Percentiles rank a stretch among this genome's conserved stretches.
Conservation (phyloP, 2,797 vertebrate genomes). For the Myotis findleyi region DNA sequence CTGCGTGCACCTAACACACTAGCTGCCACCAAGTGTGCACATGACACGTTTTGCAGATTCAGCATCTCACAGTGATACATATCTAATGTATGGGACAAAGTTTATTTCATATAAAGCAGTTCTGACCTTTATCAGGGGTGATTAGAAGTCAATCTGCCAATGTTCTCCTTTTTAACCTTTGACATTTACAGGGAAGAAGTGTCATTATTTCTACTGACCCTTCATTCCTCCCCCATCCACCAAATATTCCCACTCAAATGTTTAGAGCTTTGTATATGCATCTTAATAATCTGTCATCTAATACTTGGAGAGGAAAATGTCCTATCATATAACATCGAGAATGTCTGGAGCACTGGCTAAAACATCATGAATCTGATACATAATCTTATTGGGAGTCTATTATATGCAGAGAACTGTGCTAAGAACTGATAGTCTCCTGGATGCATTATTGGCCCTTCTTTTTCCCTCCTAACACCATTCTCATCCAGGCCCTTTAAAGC, state of each 20-base stretch:
- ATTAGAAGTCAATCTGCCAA: neutral
- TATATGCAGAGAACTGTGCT: neutral
- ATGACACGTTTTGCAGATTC: neutral
- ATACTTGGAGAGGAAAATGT: constrained; percentile 31
- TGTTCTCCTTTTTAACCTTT: constrained; percentile 26
- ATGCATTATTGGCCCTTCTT: neutral
- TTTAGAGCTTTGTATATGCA: neutral
- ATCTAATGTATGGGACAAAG: neutral
- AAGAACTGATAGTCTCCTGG: neutral
- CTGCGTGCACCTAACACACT: neutral
- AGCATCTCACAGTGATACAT: neutral
- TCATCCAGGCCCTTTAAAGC: neutral
- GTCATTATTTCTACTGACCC: constrained; percentile 24
- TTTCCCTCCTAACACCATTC: neutral
- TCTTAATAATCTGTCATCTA: constrained; percentile 21
- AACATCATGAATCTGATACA: neutral
- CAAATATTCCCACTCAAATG: neutral
- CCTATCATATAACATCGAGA: neutral
- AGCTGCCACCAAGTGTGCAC: neutral
- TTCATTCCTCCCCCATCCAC: neutral
- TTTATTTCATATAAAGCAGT: neutral
- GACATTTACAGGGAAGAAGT: neutral
- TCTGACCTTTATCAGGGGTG: constrained; percentile 8
- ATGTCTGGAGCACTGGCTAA: neutral
- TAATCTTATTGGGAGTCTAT: neutral